phyloP scores from a whole-genome alignment of 2,113 vertebrate species.

The Phoxinus phoxinus region DNA sequence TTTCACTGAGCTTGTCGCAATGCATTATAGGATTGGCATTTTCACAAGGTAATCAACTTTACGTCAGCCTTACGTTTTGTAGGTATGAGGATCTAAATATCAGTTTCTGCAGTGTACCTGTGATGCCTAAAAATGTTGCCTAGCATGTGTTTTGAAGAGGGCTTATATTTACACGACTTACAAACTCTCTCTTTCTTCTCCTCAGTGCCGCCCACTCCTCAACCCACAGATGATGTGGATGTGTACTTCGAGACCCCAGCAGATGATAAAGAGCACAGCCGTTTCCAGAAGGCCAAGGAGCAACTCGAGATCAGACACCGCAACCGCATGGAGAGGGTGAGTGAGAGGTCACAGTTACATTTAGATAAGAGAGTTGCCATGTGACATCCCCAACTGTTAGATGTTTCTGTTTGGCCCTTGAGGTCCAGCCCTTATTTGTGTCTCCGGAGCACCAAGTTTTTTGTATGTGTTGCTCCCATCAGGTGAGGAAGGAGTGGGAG shows the following conservation, averaged over 20 bases:
- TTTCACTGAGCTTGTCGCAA: background rate
- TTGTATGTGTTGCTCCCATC: background rate
- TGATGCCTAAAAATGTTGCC: background rate
- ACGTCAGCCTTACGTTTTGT: background rate
- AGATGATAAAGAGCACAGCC: constrained; percentile 94
- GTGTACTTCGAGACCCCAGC: constrained; percentile 96
- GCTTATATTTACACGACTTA: background rate
- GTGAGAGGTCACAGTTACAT: constrained; percentile 21
- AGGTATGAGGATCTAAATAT: too few species aligned
- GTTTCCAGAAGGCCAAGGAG: constrained; percentile 97
- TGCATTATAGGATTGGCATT: background rate
- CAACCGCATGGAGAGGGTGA: constrained; percentile 95
- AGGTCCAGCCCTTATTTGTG: background rate
- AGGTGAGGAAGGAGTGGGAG: constrained; percentile 99
- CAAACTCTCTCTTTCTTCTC: constrained; percentile 12
- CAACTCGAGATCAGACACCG: constrained; percentile 94
- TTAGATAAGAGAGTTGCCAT: background rate
- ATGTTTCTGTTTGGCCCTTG: background rate
- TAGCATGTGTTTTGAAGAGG: background rate
- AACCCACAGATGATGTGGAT: constrained; percentile 93
- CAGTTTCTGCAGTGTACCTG: background rate
- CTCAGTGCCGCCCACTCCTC: constrained; percentile 80
- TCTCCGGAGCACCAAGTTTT: background rate
- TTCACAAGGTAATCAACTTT: too few species aligned
- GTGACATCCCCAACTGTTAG: background rate